phyloP scores from a whole-genome alignment of 2,797 vertebrate genomes.

The Channa striata region DNA sequence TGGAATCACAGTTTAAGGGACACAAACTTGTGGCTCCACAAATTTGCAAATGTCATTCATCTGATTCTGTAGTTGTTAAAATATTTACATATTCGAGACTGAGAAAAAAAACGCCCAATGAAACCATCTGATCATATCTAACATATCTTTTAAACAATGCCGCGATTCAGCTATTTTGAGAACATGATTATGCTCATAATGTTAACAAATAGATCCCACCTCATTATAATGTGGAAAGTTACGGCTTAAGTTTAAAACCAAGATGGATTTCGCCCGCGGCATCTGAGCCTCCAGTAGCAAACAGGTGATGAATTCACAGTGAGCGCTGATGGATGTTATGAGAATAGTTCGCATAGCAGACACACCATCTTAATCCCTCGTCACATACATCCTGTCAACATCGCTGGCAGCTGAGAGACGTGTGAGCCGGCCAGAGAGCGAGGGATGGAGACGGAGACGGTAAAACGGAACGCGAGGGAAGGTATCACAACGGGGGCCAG shows the following conservation, averaged over 20 bases:
- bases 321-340: conserved; percentile 71
- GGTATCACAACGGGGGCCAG: conserved; percentile 54
- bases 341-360: conserved; percentile 72
- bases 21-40: not conserved
- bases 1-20: not conserved
- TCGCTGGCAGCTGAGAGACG: conserved; percentile 64
- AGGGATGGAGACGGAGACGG: conserved; percentile 23
- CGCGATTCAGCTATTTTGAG: not conserved
- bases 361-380: conserved; percentile 68
- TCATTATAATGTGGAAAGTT: conserved; percentile 38
- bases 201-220: conserved; percentile 16
- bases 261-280: conserved; percentile 25
- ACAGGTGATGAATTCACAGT: conserved; percentile 72
- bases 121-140: no score
- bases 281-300: conserved; percentile 61
- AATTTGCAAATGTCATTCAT: not conserved
- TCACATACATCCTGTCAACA: conserved; percentile 75
- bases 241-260: conserved; percentile 21
- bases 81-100: not conserved
- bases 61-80: not conserved
- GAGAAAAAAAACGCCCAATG: not conserved
- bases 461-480: conserved; percentile 21
- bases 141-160: not conserved
- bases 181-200: conserved; percentile 2
- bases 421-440: conserved; percentile 27